phyloP scores from a whole-genome alignment of 2,797 vertebrate genomes.

The Cossypha dichroa region DNA sequence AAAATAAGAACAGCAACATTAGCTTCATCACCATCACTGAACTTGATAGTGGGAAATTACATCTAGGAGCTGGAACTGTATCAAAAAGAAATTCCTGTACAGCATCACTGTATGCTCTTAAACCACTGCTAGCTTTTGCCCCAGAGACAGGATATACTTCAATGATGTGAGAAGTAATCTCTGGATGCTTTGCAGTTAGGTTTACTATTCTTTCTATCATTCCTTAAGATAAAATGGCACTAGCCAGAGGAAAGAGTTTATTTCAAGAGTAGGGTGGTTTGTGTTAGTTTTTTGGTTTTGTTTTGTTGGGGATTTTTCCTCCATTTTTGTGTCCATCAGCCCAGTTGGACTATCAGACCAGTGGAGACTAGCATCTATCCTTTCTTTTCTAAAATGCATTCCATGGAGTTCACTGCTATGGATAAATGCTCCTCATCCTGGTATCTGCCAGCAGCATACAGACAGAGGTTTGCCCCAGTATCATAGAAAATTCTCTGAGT shows the following conservation, averaged over 20 bases:
- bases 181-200: neutral
- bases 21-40: neutral
- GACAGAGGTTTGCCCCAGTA: neutral
- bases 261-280: neutral
- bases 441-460: neutral
- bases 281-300: too few relatives aligned
- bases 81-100: constrained; percentile 5
- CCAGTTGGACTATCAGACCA: neutral
- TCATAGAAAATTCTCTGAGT: neutral
- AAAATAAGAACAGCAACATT: neutral
- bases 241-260: neutral
- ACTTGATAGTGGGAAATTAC: constrained; percentile 2
- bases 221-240: neutral
- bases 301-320: rapidly evolving
- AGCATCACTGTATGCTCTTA: neutral
- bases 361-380: neutral
- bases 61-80: neutral
- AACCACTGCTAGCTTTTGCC: constrained; percentile 20
- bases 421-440: neutral
- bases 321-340: neutral
- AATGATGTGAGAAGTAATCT: constrained; percentile 15
- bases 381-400: neutral
- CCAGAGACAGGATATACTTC: constrained; percentile 41
- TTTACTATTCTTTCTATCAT: neutral
- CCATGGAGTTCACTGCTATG: neutral